A percentile compares a stretch with the other conserved stretches of the same genome.
These are phyloP conservation scores for Accipiter minullus DNA, from an alignment of 2,797 vertebrate species.

Conservation along the genomic window DNA sequence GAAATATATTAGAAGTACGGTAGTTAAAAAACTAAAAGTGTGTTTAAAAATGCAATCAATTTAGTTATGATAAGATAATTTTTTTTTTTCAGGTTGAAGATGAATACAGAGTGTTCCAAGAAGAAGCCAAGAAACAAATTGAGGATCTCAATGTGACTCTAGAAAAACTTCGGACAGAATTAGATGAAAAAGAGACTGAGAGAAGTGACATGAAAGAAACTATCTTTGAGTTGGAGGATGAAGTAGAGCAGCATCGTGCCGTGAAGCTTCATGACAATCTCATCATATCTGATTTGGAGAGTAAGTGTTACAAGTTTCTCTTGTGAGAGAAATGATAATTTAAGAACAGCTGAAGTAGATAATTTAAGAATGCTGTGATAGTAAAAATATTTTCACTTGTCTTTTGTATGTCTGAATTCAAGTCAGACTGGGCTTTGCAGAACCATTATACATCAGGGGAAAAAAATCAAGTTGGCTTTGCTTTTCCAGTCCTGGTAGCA, in stretches of 20 bases:
- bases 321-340: not conserved
- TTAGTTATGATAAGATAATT: not conserved
- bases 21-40: not conserved
- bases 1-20: not conserved
- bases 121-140: constrained; percentile 90
- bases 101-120: constrained; percentile 89
- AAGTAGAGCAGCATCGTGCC: constrained; percentile 95
- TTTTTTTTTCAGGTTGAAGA: constrained; percentile 83
- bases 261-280: constrained; percentile 98
- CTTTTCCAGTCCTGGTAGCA: not conserved
- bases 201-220: constrained; percentile 96
- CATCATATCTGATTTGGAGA: constrained; percentile 93
- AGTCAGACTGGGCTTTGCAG: not conserved
- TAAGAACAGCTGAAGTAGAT: not conserved
- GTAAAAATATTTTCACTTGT: not conserved
- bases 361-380: not conserved
- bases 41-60: not conserved
- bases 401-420: not conserved
- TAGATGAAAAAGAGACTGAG: constrained; percentile 93
- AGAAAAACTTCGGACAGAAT: constrained; percentile 86
- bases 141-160: constrained; percentile 85
- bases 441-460: not conserved
- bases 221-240: constrained; percentile 96
- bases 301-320: constrained; percentile 75
- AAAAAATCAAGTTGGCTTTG: not conserved